phyloP scores from a whole-genome alignment of 2,113 vertebrate genomes.

The Pachypanchax playfairii region DNA sequence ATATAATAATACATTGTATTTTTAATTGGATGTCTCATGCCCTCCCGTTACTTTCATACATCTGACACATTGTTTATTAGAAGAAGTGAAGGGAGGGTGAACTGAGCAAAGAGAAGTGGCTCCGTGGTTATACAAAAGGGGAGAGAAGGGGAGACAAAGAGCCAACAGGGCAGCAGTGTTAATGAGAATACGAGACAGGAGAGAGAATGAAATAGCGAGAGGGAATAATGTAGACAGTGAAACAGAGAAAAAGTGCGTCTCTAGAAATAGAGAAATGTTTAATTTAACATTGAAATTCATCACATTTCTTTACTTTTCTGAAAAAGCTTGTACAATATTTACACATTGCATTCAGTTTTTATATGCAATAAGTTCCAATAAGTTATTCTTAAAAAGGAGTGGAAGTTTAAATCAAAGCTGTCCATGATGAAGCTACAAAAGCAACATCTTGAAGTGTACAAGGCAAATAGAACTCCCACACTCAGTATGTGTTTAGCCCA shows the following conservation, averaged over 20 bases:
- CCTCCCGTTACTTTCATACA: conserved; percentile 55
- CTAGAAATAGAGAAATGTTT: conserved; percentile 23
- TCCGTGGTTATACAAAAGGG: conserved; percentile 21
- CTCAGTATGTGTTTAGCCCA: not conserved
- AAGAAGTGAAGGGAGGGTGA: conserved; percentile 34
- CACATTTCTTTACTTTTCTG: conserved; percentile 12
- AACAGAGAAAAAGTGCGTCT: conserved; percentile 14
- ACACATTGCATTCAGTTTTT: not conserved
- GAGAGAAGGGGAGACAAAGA: conserved; percentile 16
- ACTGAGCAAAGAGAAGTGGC: conserved; percentile 30
- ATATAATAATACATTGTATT: conserved; percentile 73
- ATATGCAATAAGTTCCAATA: not conserved
- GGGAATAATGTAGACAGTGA: conserved; percentile 42
- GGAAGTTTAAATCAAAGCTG: conserved; percentile 14
- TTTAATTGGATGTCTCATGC: conserved; percentile 76
- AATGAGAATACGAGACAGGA: conserved; percentile 62
- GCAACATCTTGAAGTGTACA: not conserved
- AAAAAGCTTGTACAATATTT: not conserved
- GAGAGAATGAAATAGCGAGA: conserved; percentile 58
- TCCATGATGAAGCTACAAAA: not conserved
- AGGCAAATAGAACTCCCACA: not conserved
- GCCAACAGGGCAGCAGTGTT: conserved; percentile 60
- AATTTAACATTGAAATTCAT: conserved; percentile 19
- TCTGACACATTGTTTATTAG: conserved; percentile 68
- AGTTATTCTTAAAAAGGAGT: not conserved